phyloP scores from a whole-genome alignment of 2,797 vertebrate species.

The Pelobates cultripes region DNA sequence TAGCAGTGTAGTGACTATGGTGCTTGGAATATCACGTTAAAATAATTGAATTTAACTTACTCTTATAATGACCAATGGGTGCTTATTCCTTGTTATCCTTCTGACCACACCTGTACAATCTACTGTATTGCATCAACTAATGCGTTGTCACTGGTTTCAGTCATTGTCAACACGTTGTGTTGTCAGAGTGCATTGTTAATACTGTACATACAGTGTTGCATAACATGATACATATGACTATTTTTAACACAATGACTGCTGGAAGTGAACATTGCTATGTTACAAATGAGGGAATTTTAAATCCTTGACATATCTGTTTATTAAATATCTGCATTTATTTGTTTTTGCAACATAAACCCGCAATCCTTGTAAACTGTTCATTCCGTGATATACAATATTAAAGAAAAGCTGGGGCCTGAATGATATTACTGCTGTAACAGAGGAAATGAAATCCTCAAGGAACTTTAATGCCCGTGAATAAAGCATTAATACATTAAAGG shows the following conservation, averaged over 20 bases:
- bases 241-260: neutral
- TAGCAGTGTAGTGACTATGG: too few relatives aligned
- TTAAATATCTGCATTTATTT: too few relatives aligned
- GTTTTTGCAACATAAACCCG: too few relatives aligned
- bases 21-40: too few relatives aligned
- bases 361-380: too few relatives aligned
- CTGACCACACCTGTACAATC: neutral
- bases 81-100: too few relatives aligned
- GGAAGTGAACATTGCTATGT: neutral
- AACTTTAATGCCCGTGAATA: neutral
- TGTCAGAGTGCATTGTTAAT: constrained; percentile 13
- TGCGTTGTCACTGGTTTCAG: neutral
- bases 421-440: neutral
- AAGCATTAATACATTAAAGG: constrained; percentile 5
- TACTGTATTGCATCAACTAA: neutral
- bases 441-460: neutral
- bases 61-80: too few relatives aligned
- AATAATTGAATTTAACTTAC: too few relatives aligned
- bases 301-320: too few relatives aligned
- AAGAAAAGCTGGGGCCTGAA: neutral
- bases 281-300: too few relatives aligned
- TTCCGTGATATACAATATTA: too few relatives aligned
- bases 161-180: neutral
- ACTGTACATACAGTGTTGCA: constrained; percentile 26
- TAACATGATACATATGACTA: neutral